phyloP scores from a whole-genome alignment of 2,888 invertebrate genomes.

The Achlya flavicornis region DNA sequence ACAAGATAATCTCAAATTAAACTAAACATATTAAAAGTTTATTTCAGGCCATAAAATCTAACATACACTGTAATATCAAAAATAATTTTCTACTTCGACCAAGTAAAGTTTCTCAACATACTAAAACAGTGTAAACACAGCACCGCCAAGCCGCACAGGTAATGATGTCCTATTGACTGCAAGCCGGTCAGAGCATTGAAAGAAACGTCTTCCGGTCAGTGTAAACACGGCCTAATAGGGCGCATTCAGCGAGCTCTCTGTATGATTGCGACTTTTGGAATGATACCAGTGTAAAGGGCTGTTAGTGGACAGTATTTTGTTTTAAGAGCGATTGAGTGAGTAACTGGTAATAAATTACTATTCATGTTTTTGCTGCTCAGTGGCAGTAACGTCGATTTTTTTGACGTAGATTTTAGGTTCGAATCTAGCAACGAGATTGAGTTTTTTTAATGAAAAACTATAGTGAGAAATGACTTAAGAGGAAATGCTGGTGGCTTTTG shows the following conservation, averaged over 20 bases:
- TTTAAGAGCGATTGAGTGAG: neutral
- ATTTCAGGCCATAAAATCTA: no score
- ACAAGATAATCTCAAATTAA: no score
- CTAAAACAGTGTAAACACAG: conserved; percentile 35
- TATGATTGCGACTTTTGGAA: conserved; percentile 47
- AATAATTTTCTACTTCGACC: neutral
- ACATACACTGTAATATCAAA: neutral
- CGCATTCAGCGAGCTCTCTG: conserved; percentile 53
- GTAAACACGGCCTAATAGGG: conserved; percentile 71
- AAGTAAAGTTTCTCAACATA: conserved; percentile 15
- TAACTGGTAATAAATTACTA: neutral
- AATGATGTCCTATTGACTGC: conserved; percentile 76
- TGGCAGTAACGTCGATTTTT: no score
- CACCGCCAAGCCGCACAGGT: conserved; percentile 46
- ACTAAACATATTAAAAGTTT: no score
- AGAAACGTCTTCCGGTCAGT: conserved; percentile 77
- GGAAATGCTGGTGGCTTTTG: no score
- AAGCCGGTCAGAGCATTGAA: conserved; percentile 71
- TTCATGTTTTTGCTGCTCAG: neutral
- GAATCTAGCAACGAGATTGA: no score
- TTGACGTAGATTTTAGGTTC: no score
- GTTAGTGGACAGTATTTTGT: conserved; percentile 12
- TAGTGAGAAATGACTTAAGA: no score
- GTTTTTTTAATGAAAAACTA: no score
- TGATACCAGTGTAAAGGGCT: conserved; percentile 23